Evolutionary conservation across 2,113 vertebrate genomes (phyloP).

Genomic region (Edolisoma coerulescens): DNA sequence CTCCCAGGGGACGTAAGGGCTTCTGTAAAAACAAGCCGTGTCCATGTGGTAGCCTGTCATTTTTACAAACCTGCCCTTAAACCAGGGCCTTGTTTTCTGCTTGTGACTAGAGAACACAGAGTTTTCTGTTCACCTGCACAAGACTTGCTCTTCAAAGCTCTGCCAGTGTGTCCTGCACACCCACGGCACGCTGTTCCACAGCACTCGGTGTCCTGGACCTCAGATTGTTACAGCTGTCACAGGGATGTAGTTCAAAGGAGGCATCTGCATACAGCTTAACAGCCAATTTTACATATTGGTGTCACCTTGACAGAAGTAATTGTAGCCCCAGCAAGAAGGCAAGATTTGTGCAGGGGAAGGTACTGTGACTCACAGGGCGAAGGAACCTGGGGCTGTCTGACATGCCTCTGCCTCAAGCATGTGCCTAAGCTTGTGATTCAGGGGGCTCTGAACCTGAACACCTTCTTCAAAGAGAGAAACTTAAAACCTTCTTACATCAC

Average conservation of each 20-base stretch:
- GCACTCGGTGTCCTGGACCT: not conserved
- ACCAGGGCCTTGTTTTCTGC: not conserved
- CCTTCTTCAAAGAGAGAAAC: not conserved
- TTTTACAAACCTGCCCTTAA: not conserved
- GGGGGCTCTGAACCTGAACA: not conserved
- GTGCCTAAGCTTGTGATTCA: not conserved
- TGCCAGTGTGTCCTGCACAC: not conserved
- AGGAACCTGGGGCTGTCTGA: not conserved
- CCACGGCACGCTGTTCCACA: not conserved
- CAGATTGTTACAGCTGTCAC: fast-evolving
- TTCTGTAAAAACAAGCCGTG: fast-evolving
- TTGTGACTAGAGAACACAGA: not conserved
- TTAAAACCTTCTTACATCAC: not conserved
- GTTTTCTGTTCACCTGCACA: not conserved
- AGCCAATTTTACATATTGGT: not conserved
- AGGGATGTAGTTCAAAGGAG: not conserved
- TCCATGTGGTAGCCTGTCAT: not conserved
- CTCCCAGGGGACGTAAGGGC: fast-evolving
- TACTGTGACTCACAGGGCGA: not conserved
- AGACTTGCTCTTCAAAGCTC: not conserved
- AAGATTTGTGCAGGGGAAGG: not conserved
- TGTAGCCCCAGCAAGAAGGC: not conserved
- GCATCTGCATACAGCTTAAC: not conserved
- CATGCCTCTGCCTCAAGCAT: not conserved
- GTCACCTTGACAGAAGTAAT: not conserved